phyloP scores from a whole-genome alignment of 2,888 invertebrate species.

The Tachina grossa region DNA sequence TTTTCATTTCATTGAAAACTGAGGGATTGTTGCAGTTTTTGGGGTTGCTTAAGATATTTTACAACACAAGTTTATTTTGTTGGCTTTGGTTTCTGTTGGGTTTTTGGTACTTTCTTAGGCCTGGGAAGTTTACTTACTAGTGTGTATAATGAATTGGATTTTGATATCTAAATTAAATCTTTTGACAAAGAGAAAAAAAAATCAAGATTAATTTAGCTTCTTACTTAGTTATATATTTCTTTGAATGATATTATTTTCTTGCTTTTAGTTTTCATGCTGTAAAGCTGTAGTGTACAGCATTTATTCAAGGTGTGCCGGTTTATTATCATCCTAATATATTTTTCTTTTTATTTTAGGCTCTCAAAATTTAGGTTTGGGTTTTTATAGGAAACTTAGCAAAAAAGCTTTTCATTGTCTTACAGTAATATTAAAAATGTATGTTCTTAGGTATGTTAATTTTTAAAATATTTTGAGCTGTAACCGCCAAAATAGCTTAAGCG shows the following conservation, averaged over 20 bases:
- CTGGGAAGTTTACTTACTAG: constrained; percentile 53
- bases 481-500: no score
- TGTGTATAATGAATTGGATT: constrained; percentile 76
- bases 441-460: no score
- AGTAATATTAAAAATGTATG: no score
- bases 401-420: no score
- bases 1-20: constrained; percentile 10
- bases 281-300: background rate
- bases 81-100: constrained; percentile 56
- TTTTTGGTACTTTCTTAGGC: constrained; percentile 26
- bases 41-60: constrained; percentile 33
- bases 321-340: background rate
- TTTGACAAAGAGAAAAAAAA: constrained; percentile 43
- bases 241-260: constrained; percentile 10
- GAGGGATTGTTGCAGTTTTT: constrained; percentile 34
- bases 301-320: background rate
- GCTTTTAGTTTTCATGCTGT: constrained; percentile 7
- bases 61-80: constrained; percentile 14
- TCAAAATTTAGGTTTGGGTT: no score
- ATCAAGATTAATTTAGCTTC: constrained; percentile 49
- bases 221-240: constrained; percentile 53
- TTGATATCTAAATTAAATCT: constrained; percentile 77
- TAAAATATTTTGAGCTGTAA: no score
- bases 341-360: background rate
- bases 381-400: no score